phyloP scores from a whole-genome alignment of 2,888 invertebrate species.

The Hypsopygia costalis region DNA sequence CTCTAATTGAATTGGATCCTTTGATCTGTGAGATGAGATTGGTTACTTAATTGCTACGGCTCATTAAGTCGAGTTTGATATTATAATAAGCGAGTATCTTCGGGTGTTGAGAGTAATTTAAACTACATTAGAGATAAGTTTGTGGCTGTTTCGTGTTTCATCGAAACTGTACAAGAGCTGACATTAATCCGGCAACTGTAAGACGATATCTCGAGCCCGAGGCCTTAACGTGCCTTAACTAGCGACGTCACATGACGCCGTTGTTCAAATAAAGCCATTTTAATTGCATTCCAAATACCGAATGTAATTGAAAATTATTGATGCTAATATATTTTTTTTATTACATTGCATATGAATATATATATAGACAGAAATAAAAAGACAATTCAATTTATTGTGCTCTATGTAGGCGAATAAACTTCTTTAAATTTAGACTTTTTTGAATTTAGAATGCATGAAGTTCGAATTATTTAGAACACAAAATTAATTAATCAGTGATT shows the following conservation, averaged over 20 bases:
- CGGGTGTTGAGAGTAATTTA: background rate
- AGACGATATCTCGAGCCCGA: background rate
- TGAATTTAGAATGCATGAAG: no score
- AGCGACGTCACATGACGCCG: background rate
- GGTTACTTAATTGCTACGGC: conserved; percentile 10
- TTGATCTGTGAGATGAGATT: conserved; percentile 31
- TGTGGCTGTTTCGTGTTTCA: background rate
- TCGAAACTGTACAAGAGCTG: background rate
- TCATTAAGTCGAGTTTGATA: conserved; percentile 8
- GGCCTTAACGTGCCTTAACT: no score
- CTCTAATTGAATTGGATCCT: conserved; percentile 45
- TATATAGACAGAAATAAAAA: no score
- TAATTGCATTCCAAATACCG: no score
- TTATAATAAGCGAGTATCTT: conserved; percentile 1
- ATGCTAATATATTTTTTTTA: no score
- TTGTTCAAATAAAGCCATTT: background rate
- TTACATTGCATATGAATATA: no score
- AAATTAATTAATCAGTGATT: no score
- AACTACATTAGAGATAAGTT: background rate
- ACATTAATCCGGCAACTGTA: background rate
- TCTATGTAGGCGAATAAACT: no score
- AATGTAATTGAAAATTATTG: background rate
- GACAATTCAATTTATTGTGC: no score
- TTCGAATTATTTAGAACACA: no score
- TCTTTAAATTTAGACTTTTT: no score